phyloP scores from a whole-genome alignment of 2,888 invertebrate species.

The Xylocampa areola region DNA sequence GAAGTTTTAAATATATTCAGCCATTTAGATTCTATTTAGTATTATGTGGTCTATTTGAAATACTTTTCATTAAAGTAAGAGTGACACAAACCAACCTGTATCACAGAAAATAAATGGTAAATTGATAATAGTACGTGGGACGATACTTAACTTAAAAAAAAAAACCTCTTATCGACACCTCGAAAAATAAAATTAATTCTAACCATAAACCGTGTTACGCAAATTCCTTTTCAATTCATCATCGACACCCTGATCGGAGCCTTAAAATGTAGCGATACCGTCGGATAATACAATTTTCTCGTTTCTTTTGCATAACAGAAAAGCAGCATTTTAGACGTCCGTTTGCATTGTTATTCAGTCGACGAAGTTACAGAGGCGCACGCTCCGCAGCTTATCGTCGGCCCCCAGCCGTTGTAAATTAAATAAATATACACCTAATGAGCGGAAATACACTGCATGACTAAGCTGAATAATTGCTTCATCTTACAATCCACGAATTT shows the following conservation, averaged over 20 bases:
- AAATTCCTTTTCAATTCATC: slow-evolving; percentile 71
- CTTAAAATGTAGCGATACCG: slow-evolving; percentile 68
- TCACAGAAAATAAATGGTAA: too few species aligned
- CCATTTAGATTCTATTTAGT: background rate
- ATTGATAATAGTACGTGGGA: too few species aligned
- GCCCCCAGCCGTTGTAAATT: slow-evolving; percentile 88
- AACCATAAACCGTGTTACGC: slow-evolving; percentile 47
- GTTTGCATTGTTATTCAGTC: slow-evolving; percentile 88
- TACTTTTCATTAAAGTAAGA: too few species aligned
- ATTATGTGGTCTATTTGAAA: background rate
- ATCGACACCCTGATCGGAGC: slow-evolving; percentile 55
- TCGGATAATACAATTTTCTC: slow-evolving; percentile 60
- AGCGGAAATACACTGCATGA: slow-evolving; percentile 88
- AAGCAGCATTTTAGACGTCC: slow-evolving; percentile 80
- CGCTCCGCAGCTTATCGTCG: slow-evolving; percentile 87
- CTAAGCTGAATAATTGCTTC: slow-evolving; percentile 87
- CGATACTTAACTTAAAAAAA: background rate
- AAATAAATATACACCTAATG: slow-evolving; percentile 90
- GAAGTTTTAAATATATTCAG: background rate
- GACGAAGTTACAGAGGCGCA: slow-evolving; percentile 82
- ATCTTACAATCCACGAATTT: slow-evolving; percentile 73
- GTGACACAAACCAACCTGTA: too few species aligned
- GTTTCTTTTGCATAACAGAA: slow-evolving; percentile 67
- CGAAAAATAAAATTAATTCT: slow-evolving; percentile 27
- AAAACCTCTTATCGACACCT: background rate